Conservation (phyloP, 2,888 invertebrate species). For the Ctenicera cuprea region DNA sequence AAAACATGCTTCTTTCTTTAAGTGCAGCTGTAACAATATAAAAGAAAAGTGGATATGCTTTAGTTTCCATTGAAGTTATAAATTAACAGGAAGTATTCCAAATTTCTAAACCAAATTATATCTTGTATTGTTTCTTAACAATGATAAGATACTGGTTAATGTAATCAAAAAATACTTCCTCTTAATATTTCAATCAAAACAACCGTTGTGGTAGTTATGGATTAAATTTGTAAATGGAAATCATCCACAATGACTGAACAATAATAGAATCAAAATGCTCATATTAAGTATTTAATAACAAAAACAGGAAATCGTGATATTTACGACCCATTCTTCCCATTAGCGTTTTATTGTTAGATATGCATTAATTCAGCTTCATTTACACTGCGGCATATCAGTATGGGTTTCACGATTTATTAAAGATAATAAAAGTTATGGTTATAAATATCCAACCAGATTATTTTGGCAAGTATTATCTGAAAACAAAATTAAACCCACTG, state of each 20-base stretch:
- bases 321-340: constrained; percentile 22
- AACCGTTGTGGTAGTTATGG: neutral
- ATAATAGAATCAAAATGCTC: neutral
- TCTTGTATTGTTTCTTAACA: neutral
- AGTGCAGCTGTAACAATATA: too few species aligned
- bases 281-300: neutral
- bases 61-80: too few species aligned
- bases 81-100: too few species aligned
- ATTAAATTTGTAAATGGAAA: too few species aligned
- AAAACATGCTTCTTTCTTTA: too few species aligned
- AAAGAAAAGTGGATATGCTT: too few species aligned
- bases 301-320: constrained; percentile 18
- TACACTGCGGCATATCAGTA: neutral
- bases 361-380: constrained; percentile 4
- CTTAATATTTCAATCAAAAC: neutral
- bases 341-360: constrained; percentile 11
- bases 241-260: too few species aligned
- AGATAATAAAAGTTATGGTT: neutral
- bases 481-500: too few species aligned
- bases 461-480: too few species aligned
- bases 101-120: too few species aligned
- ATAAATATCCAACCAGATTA: too few species aligned
- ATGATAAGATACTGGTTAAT: neutral
- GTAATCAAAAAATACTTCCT: neutral
- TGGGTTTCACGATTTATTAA: neutral